Evolutionary conservation across 2,113 vertebrate species (phyloP), one percentile per base, ranked within the genome.

Genomic region (Takifugu bimaculatus): DNA sequence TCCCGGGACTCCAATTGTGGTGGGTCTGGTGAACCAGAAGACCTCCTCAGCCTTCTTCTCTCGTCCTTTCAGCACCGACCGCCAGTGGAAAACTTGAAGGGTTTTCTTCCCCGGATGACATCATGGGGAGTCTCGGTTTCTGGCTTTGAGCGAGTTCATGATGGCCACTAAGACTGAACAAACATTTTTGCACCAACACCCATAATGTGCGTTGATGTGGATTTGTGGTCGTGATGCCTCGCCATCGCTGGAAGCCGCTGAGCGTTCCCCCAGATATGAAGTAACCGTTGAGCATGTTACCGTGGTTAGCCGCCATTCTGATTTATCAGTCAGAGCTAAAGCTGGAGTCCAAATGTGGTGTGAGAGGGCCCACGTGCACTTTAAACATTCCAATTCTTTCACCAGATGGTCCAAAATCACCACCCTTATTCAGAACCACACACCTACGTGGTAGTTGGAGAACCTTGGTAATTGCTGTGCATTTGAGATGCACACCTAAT

Each of bases 181-280:
- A 72, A 74, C 62, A 74, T 84, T 82, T 80, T 70, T 63, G 60
- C 58, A 74, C 57, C 59, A 57, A 29, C 65, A 65, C 45, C 61
- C 68, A 56, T 42, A 29, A 58, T 13, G 59, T 14, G 48, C 60
- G 29, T 63, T 54, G 55, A 59, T 70, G 57, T 53, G 63, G 13
- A 26, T 66, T 56, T 77, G 77, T 61, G 75, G 57, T 60, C 66
- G 60, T 54, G 62, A 67, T 60, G 65, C 66, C 58, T 77, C 58
- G 51, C 74, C 65, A 58, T 57, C 39, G n/a, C 64, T 65, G 42
- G n/a, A 66, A 73, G 77, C 77, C 58, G 45, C 63, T 50, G 61
- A 81, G 65, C 54, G 58, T 74, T 82, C 77, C 51, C 52, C 79
- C 81, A 85, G 81, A 85, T 87, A 81, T 84, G 57, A 71, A 52